These are phyloP conservation scores for Harmothoe impar DNA, from an alignment of 2,888 invertebrate species.

Conservation along the genomic window DNA sequence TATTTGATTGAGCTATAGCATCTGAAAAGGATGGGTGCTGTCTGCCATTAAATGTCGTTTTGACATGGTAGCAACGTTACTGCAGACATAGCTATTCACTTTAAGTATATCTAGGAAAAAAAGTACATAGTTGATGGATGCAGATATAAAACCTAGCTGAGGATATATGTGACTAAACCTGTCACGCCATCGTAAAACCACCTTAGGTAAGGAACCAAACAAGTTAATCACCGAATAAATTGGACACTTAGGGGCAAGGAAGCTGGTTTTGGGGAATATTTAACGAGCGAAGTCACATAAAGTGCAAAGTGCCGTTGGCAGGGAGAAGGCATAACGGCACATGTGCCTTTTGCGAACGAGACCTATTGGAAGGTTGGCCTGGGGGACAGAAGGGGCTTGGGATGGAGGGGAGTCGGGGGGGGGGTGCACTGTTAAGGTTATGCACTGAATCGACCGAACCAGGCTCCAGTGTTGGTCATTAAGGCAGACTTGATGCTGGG, in stretches of 20 bases:
- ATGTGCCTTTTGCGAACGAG: not conserved
- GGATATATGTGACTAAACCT: not conserved
- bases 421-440: not conserved
- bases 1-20: too few relatives aligned
- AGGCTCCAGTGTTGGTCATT: constrained; percentile 25
- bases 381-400: not conserved
- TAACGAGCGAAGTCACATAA: constrained; percentile 26
- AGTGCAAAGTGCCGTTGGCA: constrained; percentile 29
- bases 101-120: not conserved
- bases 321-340: not conserved
- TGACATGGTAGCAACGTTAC: too few relatives aligned
- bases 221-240: constrained; percentile 55
- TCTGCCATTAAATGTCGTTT: too few relatives aligned
- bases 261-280: not conserved
- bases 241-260: constrained; percentile 57
- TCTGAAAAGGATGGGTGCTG: too few relatives aligned
- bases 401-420: not conserved
- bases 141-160: too few relatives aligned
- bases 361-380: not conserved
- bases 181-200: constrained; percentile 33
- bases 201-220: constrained; percentile 45
- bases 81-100: not conserved
- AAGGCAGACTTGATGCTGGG: constrained; percentile 41
- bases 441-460: not conserved
- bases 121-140: too few relatives aligned